These are phyloP conservation scores for Aptenodytes patagonicus DNA, from an alignment of 2,113 vertebrate genomes.

Conservation along the genomic window DNA sequence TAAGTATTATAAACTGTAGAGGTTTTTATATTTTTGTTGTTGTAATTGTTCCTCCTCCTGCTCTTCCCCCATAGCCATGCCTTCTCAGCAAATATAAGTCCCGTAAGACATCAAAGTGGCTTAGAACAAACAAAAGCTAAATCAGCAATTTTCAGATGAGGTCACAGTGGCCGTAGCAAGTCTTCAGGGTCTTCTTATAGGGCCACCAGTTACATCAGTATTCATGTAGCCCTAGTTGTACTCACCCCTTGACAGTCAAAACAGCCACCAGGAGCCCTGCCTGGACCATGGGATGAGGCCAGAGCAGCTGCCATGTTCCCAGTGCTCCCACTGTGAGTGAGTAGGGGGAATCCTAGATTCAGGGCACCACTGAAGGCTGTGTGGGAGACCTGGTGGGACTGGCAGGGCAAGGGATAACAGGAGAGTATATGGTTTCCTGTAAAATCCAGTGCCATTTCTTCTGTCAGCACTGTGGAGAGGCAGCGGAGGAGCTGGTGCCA, in stretches of 20 bases:
- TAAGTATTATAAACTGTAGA: background rate
- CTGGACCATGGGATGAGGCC: background rate
- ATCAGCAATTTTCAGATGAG: background rate
- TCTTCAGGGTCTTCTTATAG: background rate
- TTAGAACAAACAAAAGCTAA: background rate
- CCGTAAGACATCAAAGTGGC: background rate
- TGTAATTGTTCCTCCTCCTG: background rate
- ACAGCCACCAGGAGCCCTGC: rapidly evolving
- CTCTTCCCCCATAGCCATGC: background rate
- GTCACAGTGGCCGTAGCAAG: background rate
- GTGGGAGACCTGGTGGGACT: background rate
- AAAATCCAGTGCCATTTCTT: background rate
- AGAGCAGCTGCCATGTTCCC: background rate
- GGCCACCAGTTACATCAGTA: background rate
- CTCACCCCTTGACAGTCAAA: background rate
- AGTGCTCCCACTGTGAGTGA: background rate
- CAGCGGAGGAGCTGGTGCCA: background rate
- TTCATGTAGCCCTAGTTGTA: background rate
- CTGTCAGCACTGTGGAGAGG: background rate
- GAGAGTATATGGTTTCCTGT: background rate
- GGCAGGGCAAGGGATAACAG: background rate
- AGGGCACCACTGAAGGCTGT: background rate
- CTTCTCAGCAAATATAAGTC: background rate
- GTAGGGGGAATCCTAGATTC: background rate
- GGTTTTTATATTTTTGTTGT: background rate